Conservation (phyloP, 2,113 vertebrate genomes). For the Macrotis lagotis region DNA sequence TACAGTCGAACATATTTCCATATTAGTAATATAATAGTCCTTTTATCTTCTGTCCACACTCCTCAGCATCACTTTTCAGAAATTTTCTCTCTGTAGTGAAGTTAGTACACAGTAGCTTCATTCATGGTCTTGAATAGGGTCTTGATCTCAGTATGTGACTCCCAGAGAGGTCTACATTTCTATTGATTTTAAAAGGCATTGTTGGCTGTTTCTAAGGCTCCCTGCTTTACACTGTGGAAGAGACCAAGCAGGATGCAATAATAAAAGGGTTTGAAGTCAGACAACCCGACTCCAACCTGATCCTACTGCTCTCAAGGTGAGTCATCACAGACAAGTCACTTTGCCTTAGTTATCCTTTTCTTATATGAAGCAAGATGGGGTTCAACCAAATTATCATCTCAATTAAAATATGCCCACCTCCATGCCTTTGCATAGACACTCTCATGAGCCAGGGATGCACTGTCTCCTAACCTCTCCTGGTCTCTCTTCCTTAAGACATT, state of each 20-base stretch:
- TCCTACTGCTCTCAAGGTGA: too few species aligned
- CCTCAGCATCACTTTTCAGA: background rate
- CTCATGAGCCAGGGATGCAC: background rate
- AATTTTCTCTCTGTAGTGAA: conserved; percentile 2
- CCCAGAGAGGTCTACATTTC: background rate
- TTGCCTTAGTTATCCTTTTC: background rate
- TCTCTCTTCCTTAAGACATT: background rate
- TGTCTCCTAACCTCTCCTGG: background rate
- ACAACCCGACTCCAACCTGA: background rate
- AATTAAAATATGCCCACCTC: background rate
- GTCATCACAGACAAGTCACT: too few species aligned
- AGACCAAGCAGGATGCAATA: background rate
- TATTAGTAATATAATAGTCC: too few species aligned
- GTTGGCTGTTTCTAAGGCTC: background rate
- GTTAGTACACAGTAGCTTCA: background rate
- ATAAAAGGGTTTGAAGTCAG: background rate
- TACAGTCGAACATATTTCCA: too few species aligned
- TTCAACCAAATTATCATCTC: background rate
- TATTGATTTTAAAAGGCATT: background rate
- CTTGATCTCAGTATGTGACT: background rate
- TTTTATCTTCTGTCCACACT: background rate
- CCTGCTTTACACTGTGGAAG: background rate
- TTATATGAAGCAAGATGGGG: background rate
- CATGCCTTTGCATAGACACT: background rate
- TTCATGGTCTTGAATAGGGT: background rate